Evolutionary conservation across 2,113 vertebrate genomes (phyloP).

Genomic region (Centropristis striata): DNA sequence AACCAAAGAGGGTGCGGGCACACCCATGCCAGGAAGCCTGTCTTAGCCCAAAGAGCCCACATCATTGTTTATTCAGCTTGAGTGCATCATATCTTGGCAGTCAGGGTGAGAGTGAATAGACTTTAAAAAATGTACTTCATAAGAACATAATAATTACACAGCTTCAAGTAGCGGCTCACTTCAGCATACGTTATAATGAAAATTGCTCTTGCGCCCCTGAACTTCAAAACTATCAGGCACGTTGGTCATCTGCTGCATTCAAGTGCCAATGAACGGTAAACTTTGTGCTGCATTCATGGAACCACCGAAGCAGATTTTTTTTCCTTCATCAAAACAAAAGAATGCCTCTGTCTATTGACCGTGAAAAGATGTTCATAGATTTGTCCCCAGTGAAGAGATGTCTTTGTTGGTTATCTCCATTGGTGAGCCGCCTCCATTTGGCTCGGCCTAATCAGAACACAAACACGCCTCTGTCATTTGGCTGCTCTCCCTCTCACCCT

Average conservation of each 20-base stretch:
- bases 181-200: conserved; percentile 12
- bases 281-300: conserved; percentile 42
- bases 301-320: conserved; percentile 25
- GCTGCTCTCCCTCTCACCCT: conserved; percentile 63
- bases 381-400: conserved; percentile 75
- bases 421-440: conserved; percentile 82
- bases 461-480: conserved; percentile 87
- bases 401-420: conserved; percentile 83
- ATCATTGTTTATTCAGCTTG: conserved; percentile 85
- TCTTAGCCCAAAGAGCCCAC: conserved; percentile 73
- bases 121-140: conserved; percentile 54
- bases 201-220: neutral
- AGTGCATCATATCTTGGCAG: conserved; percentile 79
- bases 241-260: conserved; percentile 32
- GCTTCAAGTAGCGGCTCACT: conserved; percentile 21
- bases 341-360: conserved; percentile 70
- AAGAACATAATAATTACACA: conserved; percentile 46
- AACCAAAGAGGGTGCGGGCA: conserved; percentile 59
- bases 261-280: conserved; percentile 44
- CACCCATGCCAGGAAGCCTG: conserved; percentile 78
- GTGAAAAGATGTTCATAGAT: conserved; percentile 80
- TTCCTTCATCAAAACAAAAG: conserved; percentile 67
- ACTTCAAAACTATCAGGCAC: conserved; percentile 14
- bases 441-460: conserved; percentile 83
- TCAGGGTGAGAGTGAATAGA: conserved; percentile 57